A percentile compares a stretch with the other conserved stretches of the same genome.
Evolutionary conservation across 2,888 invertebrate species (phyloP).

Genomic region (Rhabditophanes sp.): DNA sequence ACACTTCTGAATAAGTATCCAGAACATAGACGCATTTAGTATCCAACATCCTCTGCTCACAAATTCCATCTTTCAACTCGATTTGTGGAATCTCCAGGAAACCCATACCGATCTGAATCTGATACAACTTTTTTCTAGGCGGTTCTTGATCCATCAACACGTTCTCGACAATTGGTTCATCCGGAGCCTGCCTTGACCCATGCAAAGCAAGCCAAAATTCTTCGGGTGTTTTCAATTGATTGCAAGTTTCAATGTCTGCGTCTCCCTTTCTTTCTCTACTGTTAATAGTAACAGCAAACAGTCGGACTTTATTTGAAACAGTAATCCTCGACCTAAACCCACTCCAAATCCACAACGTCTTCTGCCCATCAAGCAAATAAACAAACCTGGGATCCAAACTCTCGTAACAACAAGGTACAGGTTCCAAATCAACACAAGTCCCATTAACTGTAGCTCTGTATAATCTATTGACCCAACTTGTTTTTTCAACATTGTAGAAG

Average conservation of each 20-base stretch:
- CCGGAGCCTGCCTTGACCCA: conserved; percentile 14
- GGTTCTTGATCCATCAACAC: conserved; percentile 47
- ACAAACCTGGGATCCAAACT: conserved; percentile 79
- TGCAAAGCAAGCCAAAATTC: conserved; percentile 66
- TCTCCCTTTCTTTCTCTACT: conserved; percentile 91
- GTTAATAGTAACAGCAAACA: conserved; percentile 93
- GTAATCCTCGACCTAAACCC: conserved; percentile 53
- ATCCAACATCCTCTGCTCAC: conserved; percentile 56
- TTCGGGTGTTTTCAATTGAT: conserved; percentile 63
- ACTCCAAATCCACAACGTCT: conserved; percentile 70
- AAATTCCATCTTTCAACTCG: conserved; percentile 26
- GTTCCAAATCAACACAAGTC: conserved; percentile 49
- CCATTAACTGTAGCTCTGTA: conserved; percentile 39
- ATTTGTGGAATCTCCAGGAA: conserved; percentile 90
- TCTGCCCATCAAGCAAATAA: conserved; percentile 73
- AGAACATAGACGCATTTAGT: conserved; percentile 81
- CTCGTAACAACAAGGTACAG: conserved; percentile 44
- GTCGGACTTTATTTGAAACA: conserved; percentile 48
- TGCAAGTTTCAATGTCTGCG: conserved; percentile 69
- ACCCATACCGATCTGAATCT: conserved; percentile 91
- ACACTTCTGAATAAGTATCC: conserved; percentile 63
- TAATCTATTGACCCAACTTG: conserved; percentile 12
- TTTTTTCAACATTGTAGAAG: conserved; percentile 69
- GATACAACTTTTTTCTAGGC: conserved; percentile 44
- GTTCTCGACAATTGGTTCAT: conserved; percentile 50